These are phyloP conservation scores for Euura lappo DNA, from an alignment of 1,140 invertebrate species.

Conservation along the genomic window DNA sequence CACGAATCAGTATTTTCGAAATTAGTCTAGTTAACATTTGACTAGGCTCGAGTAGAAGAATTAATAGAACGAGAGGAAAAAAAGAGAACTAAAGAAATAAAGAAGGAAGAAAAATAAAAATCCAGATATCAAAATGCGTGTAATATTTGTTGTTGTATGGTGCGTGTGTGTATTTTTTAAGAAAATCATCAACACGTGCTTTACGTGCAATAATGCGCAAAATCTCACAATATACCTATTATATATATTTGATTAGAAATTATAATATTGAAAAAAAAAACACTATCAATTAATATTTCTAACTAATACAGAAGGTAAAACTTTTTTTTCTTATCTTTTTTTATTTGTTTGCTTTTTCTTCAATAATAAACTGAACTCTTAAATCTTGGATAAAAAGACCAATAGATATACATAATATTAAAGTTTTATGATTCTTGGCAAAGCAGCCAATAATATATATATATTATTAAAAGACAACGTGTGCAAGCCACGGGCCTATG, in stretches of 20 bases:
- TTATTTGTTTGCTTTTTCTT: background rate
- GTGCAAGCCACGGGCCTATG: background rate
- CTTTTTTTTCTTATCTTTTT: conserved; percentile 17
- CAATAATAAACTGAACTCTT: conserved; percentile 53
- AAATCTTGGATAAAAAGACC: conserved; percentile 48
- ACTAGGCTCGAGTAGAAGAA: background rate
- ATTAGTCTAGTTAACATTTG: conserved; percentile 3
- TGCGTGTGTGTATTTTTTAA: background rate
- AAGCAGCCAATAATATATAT: background rate
- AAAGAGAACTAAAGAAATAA: too few species aligned
- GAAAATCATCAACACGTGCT: background rate
- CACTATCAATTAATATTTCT: background rate
- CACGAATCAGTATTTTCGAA: background rate
- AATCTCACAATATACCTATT: background rate
- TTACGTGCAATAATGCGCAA: background rate
- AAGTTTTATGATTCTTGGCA: background rate
- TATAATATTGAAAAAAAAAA: background rate
- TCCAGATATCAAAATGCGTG: background rate
- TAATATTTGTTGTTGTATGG: background rate
- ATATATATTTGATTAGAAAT: background rate
- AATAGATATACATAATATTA: conserved; percentile 12
- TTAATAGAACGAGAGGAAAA: too few species aligned
- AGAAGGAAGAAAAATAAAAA: background rate
- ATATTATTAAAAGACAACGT: background rate
- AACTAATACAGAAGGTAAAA: conserved; percentile 31